These are phyloP conservation scores for Pristionchus japonicus DNA, from an alignment of 2,888 invertebrate genomes.

Conservation along the genomic window DNA sequence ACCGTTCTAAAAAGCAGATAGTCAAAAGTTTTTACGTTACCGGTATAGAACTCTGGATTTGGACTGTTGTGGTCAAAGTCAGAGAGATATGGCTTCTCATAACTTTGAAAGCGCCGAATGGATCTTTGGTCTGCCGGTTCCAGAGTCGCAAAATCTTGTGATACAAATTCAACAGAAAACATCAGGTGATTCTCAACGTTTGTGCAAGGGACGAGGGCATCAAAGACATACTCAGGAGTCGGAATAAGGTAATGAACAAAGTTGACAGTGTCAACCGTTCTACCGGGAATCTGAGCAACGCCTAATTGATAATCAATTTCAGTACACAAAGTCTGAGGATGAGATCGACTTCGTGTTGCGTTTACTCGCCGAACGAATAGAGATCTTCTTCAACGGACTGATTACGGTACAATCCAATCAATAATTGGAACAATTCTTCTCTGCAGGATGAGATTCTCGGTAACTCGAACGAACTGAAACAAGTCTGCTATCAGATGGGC, in stretches of 20 bases:
- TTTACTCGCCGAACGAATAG: constrained; percentile 48
- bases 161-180: background rate
- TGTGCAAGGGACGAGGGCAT: constrained; percentile 37
- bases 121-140: background rate
- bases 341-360: constrained; percentile 51
- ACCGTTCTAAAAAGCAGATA: too few relatives aligned
- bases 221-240: constrained; percentile 21
- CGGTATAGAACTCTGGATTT: background rate
- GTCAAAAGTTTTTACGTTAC: background rate
- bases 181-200: constrained; percentile 44
- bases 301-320: too few relatives aligned
- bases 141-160: too few relatives aligned
- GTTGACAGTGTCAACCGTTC: background rate
- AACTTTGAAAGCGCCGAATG: background rate
- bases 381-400: constrained; percentile 44
- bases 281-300: background rate
- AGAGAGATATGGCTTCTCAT: background rate
- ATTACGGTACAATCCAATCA: constrained; percentile 30
- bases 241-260: background rate
- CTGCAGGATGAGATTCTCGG: constrained; percentile 48
- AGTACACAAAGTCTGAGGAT: constrained; percentile 47
- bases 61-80: background rate
- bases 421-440: too few relatives aligned
- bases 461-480: constrained; percentile 46
- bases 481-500: constrained; percentile 50